phyloP scores from a whole-genome alignment of 1,140 invertebrate species.

The Vanessa tameamea region DNA sequence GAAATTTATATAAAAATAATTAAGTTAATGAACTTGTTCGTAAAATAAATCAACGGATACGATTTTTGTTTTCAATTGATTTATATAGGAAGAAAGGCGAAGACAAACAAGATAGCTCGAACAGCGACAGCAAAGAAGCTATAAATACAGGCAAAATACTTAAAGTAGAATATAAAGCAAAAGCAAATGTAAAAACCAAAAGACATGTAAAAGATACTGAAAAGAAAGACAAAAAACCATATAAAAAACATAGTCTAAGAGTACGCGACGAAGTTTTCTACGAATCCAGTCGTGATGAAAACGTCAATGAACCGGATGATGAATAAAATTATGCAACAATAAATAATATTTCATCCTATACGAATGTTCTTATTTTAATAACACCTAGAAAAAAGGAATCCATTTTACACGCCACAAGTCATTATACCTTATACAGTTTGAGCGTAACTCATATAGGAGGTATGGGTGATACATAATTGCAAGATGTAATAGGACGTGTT shows the following conservation, averaged over 20 bases:
- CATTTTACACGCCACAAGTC: too few species aligned
- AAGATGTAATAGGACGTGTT: too few species aligned
- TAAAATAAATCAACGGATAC: too few species aligned
- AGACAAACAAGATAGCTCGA: conserved; percentile 22
- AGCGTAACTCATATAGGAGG: too few species aligned
- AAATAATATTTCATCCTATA: conserved; percentile 5
- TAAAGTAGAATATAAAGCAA: conserved; percentile 38
- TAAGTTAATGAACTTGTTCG: too few species aligned
- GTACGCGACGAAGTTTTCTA: conserved; percentile 49
- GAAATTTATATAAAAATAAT: too few species aligned
- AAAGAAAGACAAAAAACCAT: conserved; percentile 17
- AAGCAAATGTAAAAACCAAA: conserved; percentile 30
- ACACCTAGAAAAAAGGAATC: too few species aligned
- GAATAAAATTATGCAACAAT: conserved; percentile 16
- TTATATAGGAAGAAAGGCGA: conserved; percentile 15
- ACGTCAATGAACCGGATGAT: conserved; percentile 63
- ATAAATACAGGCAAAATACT: conserved; percentile 35
- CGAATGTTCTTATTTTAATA: conserved; percentile 7
- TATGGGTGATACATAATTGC: too few species aligned
- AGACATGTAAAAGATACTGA: conserved; percentile 31
- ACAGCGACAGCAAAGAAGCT: conserved; percentile 29
- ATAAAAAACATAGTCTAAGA: conserved; percentile 22
- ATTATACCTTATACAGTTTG: too few species aligned
- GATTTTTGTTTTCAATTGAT: background rate
- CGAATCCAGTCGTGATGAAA: conserved; percentile 65